phyloP scores from a whole-genome alignment of 2,113 vertebrate species.

The Gavia stellata region DNA sequence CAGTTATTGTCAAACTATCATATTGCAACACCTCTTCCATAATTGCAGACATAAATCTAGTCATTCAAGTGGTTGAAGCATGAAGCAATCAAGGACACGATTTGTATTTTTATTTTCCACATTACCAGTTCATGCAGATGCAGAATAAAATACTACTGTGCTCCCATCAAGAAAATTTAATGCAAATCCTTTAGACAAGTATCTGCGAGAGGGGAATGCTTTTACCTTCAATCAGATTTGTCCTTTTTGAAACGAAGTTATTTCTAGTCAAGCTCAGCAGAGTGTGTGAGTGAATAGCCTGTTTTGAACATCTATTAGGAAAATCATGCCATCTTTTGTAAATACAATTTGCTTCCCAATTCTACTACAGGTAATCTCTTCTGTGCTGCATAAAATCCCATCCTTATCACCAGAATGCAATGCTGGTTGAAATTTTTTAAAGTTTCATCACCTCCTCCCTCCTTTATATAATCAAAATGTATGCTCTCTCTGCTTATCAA shows the following conservation, averaged over 20 bases:
- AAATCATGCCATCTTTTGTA: conserved; percentile 70
- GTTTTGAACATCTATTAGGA: conserved; percentile 69
- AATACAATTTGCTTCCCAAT: conserved; percentile 75
- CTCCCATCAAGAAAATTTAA: conserved; percentile 47
- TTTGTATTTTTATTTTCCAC: conserved; percentile 61
- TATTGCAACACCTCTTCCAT: conserved; percentile 35
- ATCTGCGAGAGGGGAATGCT: conserved; percentile 34
- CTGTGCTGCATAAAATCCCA: conserved; percentile 33
- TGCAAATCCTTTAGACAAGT: conserved; percentile 43
- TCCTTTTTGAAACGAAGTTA: conserved; percentile 65
- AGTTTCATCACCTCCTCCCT: conserved; percentile 44
- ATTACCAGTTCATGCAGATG: conserved; percentile 41
- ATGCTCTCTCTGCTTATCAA: conserved; percentile 61
- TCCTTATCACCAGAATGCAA: conserved; percentile 72
- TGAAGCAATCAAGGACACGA: conserved; percentile 52
- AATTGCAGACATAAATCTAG: conserved; percentile 48
- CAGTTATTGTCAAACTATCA: conserved; percentile 47
- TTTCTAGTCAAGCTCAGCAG: conserved; percentile 64
- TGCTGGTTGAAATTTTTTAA: conserved; percentile 55
- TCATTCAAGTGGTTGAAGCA: conserved; percentile 39
- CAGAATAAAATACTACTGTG: conserved; percentile 18
- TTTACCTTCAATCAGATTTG: conserved; percentile 62
- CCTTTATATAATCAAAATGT: conserved; percentile 51
- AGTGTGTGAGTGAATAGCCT: conserved; percentile 49
- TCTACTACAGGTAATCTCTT: conserved; percentile 70